Base-by-base conservation (phyloP, 1,140 invertebrate genomes). In the Oryctes rhinoceros region DNA sequence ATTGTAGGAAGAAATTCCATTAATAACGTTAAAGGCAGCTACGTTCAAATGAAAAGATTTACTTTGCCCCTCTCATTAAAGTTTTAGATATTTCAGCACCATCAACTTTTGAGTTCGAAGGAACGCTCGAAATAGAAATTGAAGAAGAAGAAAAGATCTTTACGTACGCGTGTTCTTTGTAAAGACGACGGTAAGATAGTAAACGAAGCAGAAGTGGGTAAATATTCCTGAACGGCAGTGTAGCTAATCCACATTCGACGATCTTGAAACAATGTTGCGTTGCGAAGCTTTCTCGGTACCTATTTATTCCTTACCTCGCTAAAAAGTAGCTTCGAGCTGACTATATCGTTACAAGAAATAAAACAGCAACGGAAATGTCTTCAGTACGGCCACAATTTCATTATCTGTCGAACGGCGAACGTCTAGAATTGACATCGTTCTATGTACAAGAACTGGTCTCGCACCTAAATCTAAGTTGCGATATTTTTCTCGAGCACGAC, bases 301-400 rank as follows among this genome's bases (percentile, higher is more conserved):
- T 15, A 59, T 13, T 59, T 59, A 59, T 59, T 59, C n/a, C 53
- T 59, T 59, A n/a, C 13, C 4, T n/a, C 11, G n/a, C 15, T n/a
- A 59, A 59, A 18, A 59, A 59, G 15, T 15, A 59, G 15, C 18
- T 59, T 59, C 5, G 15, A 59, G 53, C 53, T 59, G 18, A 59
- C 53, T 15, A n/a, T 18, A 59, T 59, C 53, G 53, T 59, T 59
- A 59, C 15, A 59, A 59, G 53, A 59, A 10, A 59, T 59, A 59
- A 59, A 59, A 4, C 53, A n/a, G 53, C 11, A 59, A 59, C 53
- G 53, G 18, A 59, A 59, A 59, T 59, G 53, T 59, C 53, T 59
- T 59, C 53, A 59, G 53, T 59, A 59, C 53, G 53, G n/a, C 53
- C 18, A 59, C 53, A 59, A 59, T 59, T 59, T 59, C 53, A n/a